These are phyloP conservation scores for Dolichomitus sp. DNA, from an alignment of 2,888 invertebrate species.

Conservation along the genomic window DNA sequence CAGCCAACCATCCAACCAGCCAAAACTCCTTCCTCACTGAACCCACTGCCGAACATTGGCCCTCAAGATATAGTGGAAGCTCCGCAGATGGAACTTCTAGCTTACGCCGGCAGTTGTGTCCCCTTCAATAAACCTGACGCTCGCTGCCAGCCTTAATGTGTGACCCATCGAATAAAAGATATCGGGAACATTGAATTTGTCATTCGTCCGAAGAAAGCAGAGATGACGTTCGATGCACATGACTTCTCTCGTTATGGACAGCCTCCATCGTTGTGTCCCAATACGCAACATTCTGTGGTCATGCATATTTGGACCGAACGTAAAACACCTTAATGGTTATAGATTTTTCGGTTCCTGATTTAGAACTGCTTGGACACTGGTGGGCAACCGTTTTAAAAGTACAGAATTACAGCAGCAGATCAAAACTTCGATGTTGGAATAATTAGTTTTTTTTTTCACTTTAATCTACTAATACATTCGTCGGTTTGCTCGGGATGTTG, in stretches of 20 bases:
- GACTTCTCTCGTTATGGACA: not conserved
- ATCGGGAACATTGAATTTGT: conserved; percentile 68
- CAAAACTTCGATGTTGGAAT: conserved; percentile 2
- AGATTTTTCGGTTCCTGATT: not conserved
- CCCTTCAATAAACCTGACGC: conserved; percentile 53
- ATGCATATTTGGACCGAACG: not conserved
- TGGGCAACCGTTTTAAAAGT: not conserved
- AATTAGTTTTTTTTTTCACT: conserved; percentile 30
- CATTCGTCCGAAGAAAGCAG: conserved; percentile 50
- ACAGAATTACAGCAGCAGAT: conserved; percentile 35
- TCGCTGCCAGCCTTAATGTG: conserved; percentile 43
- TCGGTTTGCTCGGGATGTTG: conserved; percentile 36
- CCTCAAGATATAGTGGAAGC: conserved; percentile 49
- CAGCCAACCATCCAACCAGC: conserved; percentile 38
- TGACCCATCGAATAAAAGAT: conserved; percentile 63
- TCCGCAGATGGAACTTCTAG: conserved; percentile 56
- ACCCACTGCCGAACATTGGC: conserved; percentile 38
- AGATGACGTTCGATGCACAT: conserved; percentile 6
- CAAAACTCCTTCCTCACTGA: conserved; percentile 37
- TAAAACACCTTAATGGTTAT: not conserved
- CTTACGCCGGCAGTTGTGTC: conserved; percentile 60
- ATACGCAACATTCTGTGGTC: not conserved
- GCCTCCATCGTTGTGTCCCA: not conserved
- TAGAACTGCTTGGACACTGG: not conserved
- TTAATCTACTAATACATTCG: conserved; percentile 55